Percentiles rank a stretch among this genome's conserved stretches.
Conservation (phyloP, 1,140 invertebrate species). For the Nilaparvata lugens region DNA sequence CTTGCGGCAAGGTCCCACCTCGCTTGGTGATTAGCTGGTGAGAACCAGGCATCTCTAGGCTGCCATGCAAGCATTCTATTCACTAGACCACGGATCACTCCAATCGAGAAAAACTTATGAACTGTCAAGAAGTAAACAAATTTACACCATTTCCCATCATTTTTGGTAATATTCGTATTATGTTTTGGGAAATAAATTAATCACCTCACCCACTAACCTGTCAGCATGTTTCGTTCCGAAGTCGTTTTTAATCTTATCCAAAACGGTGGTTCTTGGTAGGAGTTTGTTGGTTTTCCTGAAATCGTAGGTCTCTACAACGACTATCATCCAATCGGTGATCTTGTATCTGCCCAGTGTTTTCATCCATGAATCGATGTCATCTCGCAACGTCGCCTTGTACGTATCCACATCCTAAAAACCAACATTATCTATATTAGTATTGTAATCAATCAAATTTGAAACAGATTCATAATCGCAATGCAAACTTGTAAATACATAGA, state of each 20-base stretch:
- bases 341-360: constrained; percentile 61
- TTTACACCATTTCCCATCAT: too few relatives aligned
- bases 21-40: too few relatives aligned
- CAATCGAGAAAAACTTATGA: too few relatives aligned
- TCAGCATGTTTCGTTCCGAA: constrained; percentile 84
- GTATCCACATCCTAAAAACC: constrained; percentile 74
- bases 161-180: too few relatives aligned
- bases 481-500: too few relatives aligned
- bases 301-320: constrained; percentile 87
- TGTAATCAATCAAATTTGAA: background rate
- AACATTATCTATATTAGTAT: constrained; percentile 11
- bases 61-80: too few relatives aligned
- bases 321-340: constrained; percentile 87
- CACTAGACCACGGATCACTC: too few relatives aligned
- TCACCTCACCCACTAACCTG: too few relatives aligned
- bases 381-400: constrained; percentile 75
- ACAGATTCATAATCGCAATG: background rate
- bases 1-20: too few relatives aligned
- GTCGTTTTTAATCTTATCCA: constrained; percentile 90
- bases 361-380: constrained; percentile 83
- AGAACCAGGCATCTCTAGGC: too few relatives aligned
- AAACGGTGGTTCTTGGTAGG: constrained; percentile 80
- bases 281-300: constrained; percentile 86
- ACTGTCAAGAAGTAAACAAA: too few relatives aligned
- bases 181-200: too few relatives aligned